Evolutionary conservation across 2,888 invertebrate species (phyloP).

Genomic region (Spialia ferax): DNA sequence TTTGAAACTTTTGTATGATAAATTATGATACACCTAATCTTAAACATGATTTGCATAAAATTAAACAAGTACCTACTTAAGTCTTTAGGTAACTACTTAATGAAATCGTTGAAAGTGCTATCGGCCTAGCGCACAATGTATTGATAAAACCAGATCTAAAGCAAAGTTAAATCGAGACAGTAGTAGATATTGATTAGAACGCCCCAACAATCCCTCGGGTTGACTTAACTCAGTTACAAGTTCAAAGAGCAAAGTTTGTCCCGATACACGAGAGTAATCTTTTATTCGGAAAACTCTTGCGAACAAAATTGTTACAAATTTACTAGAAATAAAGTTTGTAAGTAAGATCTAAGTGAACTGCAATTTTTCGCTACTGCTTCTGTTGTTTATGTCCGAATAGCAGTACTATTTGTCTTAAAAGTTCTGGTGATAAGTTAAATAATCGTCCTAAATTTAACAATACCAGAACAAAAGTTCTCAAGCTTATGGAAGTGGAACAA

Average conservation of each 20-base stretch:
- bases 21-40: too few relatives aligned
- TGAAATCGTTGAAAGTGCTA: background rate
- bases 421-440: background rate
- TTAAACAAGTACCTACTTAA: background rate
- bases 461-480: background rate
- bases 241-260: slow-evolving; percentile 79
- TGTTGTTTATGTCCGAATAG: too few relatives aligned
- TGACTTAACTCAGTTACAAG: slow-evolving; percentile 79
- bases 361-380: background rate
- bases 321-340: slow-evolving; percentile 18
- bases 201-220: slow-evolving; percentile 61
- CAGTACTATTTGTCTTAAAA: background rate
- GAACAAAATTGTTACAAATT: slow-evolving; percentile 38
- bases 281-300: slow-evolving; percentile 48
- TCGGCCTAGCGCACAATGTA: background rate
- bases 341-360: background rate
- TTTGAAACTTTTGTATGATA: too few relatives aligned
- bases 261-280: slow-evolving; percentile 60
- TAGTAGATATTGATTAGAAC: slow-evolving; percentile 71
- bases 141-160: background rate
- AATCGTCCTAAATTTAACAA: background rate
- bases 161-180: slow-evolving; percentile 53
- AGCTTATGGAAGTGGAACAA: slow-evolving; percentile 7
- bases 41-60: too few relatives aligned
- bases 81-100: background rate